Evolutionary conservation across 37 sponge, comb jelly and placozoan genomes (phyloP).

Genomic region (Bolinopsis microptera): DNA sequence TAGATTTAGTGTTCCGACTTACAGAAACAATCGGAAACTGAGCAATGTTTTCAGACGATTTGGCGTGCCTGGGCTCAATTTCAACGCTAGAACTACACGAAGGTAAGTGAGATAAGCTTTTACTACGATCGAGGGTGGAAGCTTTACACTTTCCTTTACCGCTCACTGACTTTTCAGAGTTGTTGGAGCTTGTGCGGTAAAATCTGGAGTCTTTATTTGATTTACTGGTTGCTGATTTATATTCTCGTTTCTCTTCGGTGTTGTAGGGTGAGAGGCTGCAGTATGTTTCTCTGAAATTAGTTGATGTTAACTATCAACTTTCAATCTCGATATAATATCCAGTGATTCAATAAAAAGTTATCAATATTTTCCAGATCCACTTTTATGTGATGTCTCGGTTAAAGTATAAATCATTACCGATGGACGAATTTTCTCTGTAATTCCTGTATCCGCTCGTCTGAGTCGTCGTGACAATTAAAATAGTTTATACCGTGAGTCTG

Average conservation of each 20-base stretch:
- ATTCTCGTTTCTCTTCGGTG: background rate
- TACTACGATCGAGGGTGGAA: conserved; percentile 14
- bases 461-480: background rate
- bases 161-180: background rate
- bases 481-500: conserved; percentile 44
- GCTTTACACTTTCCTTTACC: conserved; percentile 53
- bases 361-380: too few species aligned
- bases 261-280: conserved; percentile 52
- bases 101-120: background rate
- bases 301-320: too few species aligned
- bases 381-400: too few species aligned
- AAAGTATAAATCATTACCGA: background rate
- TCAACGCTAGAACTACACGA: background rate
- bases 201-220: background rate
- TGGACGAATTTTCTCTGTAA: conserved; percentile 54
- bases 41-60: conserved; percentile 41
- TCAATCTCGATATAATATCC: too few species aligned
- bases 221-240: background rate
- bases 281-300: conserved; percentile 60
- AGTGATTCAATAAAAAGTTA: too few species aligned
- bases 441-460: conserved; percentile 31
- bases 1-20: background rate
- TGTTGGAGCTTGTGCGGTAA: background rate
- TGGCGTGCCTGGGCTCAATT: conserved; percentile 1
- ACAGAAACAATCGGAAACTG: background rate